These are phyloP conservation scores for Bostrychus sinensis DNA, from an alignment of 2,113 vertebrate genomes.

Conservation along the genomic window DNA sequence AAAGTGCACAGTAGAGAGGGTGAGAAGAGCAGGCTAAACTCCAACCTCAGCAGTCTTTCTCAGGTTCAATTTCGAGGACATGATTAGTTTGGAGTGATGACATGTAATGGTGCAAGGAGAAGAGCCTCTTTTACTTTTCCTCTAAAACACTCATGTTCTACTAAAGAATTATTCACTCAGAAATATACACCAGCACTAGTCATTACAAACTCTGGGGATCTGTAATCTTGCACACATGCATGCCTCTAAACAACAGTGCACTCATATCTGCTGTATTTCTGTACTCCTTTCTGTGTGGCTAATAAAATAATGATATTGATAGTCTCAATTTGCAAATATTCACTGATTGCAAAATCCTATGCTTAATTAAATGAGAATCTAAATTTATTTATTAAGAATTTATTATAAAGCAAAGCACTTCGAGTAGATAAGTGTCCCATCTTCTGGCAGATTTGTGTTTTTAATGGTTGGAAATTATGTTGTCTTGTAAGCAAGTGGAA, in stretches of 20 bases:
- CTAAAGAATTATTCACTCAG: constrained; percentile 42
- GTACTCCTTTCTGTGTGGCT: constrained; percentile 43
- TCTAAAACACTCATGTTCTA: constrained; percentile 22
- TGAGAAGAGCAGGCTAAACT: constrained; percentile 44
- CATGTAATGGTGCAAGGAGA: constrained; percentile 67
- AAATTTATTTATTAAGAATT: neutral
- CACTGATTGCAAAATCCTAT: constrained; percentile 6
- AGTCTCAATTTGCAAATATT: neutral
- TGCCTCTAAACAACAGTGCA: neutral
- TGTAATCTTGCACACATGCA: neutral
- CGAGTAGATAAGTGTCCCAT: constrained; percentile 14
- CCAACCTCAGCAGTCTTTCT: constrained; percentile 71
- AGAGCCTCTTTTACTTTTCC: constrained; percentile 25
- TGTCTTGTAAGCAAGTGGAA: constrained; percentile 11
- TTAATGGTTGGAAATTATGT: constrained; percentile 1
- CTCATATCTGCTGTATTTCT: constrained; percentile 10
- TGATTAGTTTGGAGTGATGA: constrained; percentile 77
- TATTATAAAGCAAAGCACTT: neutral
- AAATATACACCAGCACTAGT: constrained; percentile 47
- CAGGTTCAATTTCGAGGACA: constrained; percentile 75
- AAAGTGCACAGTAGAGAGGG: constrained; percentile 20
- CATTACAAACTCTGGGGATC: constrained; percentile 46
- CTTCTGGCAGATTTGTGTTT: constrained; percentile 15
- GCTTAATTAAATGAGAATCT: constrained; percentile 1
- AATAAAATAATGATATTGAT: constrained; percentile 44